Percentiles rank a stretch among this genome's conserved stretches.
Evolutionary conservation across 2,888 invertebrate genomes (phyloP).

Genomic region (Exephanes ischioxanthus): DNA sequence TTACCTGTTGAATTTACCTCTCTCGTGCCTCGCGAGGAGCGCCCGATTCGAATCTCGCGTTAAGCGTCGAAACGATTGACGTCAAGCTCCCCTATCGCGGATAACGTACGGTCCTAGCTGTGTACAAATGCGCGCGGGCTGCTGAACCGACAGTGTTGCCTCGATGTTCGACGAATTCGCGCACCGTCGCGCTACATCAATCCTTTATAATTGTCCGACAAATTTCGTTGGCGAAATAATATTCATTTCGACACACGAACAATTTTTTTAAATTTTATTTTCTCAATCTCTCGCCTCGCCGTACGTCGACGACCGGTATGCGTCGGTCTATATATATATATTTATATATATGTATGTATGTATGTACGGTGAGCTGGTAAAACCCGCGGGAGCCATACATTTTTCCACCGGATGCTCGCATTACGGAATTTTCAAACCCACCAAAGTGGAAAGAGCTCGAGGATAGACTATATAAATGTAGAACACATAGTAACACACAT

Average conservation of each 20-base stretch:
- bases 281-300: neutral
- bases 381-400: slow-evolving; percentile 32
- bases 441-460: slow-evolving; percentile 35
- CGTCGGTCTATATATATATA: neutral
- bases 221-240: slow-evolving; percentile 2
- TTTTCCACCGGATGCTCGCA: slow-evolving; percentile 58
- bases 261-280: slow-evolving; percentile 15
- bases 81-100: slow-evolving; percentile 13
- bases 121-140: neutral
- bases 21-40: slow-evolving; percentile 1
- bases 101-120: slow-evolving; percentile 2
- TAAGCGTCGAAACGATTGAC: slow-evolving; percentile 33
- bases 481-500: slow-evolving; percentile 1
- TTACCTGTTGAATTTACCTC: slow-evolving; percentile 7
- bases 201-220: slow-evolving; percentile 6
- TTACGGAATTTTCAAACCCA: slow-evolving; percentile 46
- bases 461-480: slow-evolving; percentile 4
- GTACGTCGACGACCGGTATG: neutral
- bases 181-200: slow-evolving; percentile 13
- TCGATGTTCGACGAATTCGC: slow-evolving; percentile 23
- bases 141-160: neutral
- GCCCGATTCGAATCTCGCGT: slow-evolving; percentile 18
- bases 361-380: neutral
- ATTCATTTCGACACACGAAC: neutral
- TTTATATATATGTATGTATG: neutral